Base-by-base conservation (phyloP, 2,113 vertebrate species). In the Heloderma charlesbogerti region DNA sequence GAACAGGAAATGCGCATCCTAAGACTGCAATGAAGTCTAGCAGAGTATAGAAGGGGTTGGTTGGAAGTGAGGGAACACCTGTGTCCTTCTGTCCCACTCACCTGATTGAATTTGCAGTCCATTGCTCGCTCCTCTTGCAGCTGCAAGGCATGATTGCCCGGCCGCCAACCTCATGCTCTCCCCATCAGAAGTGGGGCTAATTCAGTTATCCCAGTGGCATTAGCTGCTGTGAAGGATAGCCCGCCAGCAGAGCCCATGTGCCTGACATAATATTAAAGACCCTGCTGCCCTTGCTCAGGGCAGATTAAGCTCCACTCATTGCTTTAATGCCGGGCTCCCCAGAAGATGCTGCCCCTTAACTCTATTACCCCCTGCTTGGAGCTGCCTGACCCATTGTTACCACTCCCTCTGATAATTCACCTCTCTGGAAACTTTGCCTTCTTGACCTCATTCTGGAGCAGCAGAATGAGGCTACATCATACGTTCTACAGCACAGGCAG, bases 281-380 rank as follows among this genome's bases (percentile, higher is more conserved):
- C 97, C 95, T 96, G 96, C 98, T 97, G 97, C 94, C 96, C 98
- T 97, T 98, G 97, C 97, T 98, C 95, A 96, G 97, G 97, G 98
- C 98, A 98, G 98, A 98, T 99, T 99, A 98, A 97, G 97, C 95
- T 89, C 97, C 96, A 98, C 98, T 99, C 98, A 98, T 97, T 96
- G 97, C 97, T 98, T 98, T 98, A 97, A 96, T 96, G 91, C 93
- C 90, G 90, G 94, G 97, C 95, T 96, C 95, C 95, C 96, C 97
- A 95, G 95, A 94, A 96, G 97, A 97, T 97, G 96, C 97, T 95
- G 96, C 94, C 96, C 94, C 96, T 96, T 98, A 99, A 98, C 98
- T 97, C 97, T 98, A 98, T 99, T 99, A 98, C 96, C 95, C 96
- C 92, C 96, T 94, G 96, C 95, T 97, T 97, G 92, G 93, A 98